Evolutionary conservation across 2,888 invertebrate genomes (phyloP).

Genomic region (Anticlea derivata): DNA sequence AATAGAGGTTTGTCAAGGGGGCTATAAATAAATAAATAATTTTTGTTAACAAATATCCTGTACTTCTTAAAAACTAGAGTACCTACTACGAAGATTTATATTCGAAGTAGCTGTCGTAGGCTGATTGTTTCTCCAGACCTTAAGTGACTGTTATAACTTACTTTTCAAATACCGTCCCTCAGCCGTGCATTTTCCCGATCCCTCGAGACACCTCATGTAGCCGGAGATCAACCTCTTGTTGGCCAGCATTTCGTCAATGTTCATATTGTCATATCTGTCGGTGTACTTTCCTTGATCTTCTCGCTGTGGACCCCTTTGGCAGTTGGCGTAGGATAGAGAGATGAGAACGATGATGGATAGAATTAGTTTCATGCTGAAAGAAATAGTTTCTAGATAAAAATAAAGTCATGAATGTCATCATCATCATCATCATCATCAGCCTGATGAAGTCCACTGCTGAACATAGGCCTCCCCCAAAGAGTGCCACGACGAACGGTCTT

Average conservation of each 20-base stretch:
- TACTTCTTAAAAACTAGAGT: no score
- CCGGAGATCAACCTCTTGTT: slow-evolving; percentile 87
- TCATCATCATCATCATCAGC: no score
- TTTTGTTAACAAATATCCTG: no score
- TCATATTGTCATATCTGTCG: slow-evolving; percentile 87
- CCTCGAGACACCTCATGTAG: slow-evolving; percentile 88
- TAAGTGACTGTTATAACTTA: no score
- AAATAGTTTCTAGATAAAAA: neutral
- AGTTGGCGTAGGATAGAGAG: slow-evolving; percentile 33
- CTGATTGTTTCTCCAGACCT: no score
- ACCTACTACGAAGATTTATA: no score
- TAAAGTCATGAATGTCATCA: neutral
- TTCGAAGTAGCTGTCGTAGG: no score
- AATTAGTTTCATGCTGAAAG: slow-evolving; percentile 57
- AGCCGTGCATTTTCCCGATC: slow-evolving; percentile 86
- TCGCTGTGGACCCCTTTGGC: slow-evolving; percentile 4
- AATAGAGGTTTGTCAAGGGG: no score
- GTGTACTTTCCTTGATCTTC: slow-evolving; percentile 71
- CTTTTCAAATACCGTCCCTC: slow-evolving; percentile 89
- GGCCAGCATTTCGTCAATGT: slow-evolving; percentile 87
- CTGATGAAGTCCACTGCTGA: no score
- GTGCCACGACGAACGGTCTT: no score
- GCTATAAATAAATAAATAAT: no score
- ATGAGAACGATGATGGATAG: slow-evolving; percentile 41
- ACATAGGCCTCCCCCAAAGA: no score